Conservation (phyloP, 2,797 vertebrate genomes). For the Hydrolagus colliei region DNA sequence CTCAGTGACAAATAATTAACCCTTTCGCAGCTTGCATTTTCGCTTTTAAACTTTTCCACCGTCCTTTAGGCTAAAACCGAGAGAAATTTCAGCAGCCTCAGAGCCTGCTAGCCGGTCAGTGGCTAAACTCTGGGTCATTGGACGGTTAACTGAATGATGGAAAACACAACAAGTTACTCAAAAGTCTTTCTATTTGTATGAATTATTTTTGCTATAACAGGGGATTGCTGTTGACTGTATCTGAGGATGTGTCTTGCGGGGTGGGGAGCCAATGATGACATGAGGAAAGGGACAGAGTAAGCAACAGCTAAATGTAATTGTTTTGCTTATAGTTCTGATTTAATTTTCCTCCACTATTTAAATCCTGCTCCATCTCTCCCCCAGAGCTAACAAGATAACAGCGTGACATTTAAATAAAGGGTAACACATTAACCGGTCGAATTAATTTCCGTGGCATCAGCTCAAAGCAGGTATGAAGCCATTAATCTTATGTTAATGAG, state of each 20-base stretch:
- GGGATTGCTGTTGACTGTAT: too few species aligned
- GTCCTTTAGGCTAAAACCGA: slow-evolving; percentile 36
- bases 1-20: not conserved
- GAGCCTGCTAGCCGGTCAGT: too few species aligned
- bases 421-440: slow-evolving; percentile 66
- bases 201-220: too few species aligned
- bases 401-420: slow-evolving; percentile 81
- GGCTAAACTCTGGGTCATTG: too few species aligned
- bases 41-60: slow-evolving; percentile 16
- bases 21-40: not conserved
- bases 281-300: too few species aligned
- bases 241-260: too few species aligned
- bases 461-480: slow-evolving; percentile 48
- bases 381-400: slow-evolving; percentile 81
- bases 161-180: too few species aligned
- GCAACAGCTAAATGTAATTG: not conserved
- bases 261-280: too few species aligned
- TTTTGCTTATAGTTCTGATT: slow-evolving; percentile 15
- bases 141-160: too few species aligned
- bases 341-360: slow-evolving; percentile 45
- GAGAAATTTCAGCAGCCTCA: too few species aligned
- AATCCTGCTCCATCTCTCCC: slow-evolving; percentile 49
- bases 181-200: too few species aligned
- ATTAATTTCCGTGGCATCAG: slow-evolving; percentile 30
- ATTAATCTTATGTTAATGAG: slow-evolving; percentile 76